phyloP scores from a whole-genome alignment of 2,797 vertebrate species.

The Nothura maculosa region DNA sequence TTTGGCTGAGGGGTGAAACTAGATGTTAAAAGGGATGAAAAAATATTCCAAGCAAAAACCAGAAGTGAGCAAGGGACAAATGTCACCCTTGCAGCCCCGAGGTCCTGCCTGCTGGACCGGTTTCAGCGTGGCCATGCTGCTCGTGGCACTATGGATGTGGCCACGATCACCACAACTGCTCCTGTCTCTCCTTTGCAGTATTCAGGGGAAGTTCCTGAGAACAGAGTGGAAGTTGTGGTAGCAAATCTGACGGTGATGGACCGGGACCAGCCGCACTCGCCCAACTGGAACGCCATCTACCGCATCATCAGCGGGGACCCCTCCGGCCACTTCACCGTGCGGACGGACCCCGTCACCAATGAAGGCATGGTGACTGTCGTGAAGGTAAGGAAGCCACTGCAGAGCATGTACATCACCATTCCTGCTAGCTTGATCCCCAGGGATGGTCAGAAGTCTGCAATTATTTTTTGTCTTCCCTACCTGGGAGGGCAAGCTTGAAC shows the following conservation, averaged over 20 bases:
- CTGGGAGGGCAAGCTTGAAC: neutral
- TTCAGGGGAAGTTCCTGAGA: conserved; percentile 92
- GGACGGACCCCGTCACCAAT: conserved; percentile 91
- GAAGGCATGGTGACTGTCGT: conserved; percentile 94
- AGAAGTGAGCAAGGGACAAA: neutral
- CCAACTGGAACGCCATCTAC: conserved; percentile 96
- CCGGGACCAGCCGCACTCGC: conserved; percentile 92
- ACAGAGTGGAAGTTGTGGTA: conserved; percentile 89
- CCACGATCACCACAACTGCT: fast-evolving
- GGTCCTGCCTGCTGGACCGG: neutral
- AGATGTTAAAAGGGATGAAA: neutral
- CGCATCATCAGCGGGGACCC: conserved; percentile 94
- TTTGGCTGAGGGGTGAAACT: neutral
- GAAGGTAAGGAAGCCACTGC: conserved; percentile 83
- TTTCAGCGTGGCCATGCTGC: fast-evolving
- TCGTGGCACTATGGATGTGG: neutral
- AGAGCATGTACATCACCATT: fast-evolving
- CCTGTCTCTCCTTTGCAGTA: conserved; percentile 79
- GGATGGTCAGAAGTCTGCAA: neutral
- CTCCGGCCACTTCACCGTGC: conserved; percentile 90
- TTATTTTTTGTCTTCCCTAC: fast-evolving
- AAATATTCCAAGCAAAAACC: neutral
- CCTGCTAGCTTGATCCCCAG: neutral
- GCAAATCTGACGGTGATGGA: conserved; percentile 94
- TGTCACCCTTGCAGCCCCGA: fast-evolving